Evolutionary conservation across 1,140 invertebrate species (phyloP).

Genomic region (Amyelois transitella): DNA sequence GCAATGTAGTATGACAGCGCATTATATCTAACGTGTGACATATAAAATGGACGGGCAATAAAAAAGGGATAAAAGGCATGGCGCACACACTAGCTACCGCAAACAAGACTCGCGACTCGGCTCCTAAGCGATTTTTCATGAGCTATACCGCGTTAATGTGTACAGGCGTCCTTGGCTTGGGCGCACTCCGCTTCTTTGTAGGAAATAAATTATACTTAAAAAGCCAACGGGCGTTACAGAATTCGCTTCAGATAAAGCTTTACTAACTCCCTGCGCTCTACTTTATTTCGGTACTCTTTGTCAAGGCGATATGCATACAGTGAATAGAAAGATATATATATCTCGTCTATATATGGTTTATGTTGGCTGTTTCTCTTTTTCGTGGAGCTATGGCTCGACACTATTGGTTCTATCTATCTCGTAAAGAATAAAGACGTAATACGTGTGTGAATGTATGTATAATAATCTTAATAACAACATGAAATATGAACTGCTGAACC

Average conservation of each 20-base stretch:
- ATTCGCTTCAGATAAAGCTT: neutral
- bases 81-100: slow-evolving; percentile 27
- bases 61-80: slow-evolving; percentile 37
- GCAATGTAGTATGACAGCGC: too few relatives aligned
- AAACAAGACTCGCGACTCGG: slow-evolving; percentile 41
- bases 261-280: neutral
- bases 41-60: slow-evolving; percentile 13
- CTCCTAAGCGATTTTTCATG: slow-evolving; percentile 68
- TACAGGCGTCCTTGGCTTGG: slow-evolving; percentile 61
- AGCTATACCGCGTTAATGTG: slow-evolving; percentile 61
- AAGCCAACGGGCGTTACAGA: neutral
- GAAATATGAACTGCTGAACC: too few relatives aligned
- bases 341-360: neutral
- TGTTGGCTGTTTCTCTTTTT: too few relatives aligned
- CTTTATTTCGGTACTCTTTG: neutral
- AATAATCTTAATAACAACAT: too few relatives aligned
- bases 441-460: too few relatives aligned
- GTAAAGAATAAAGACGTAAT: too few relatives aligned
- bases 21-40: slow-evolving; percentile 8
- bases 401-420: too few relatives aligned
- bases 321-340: neutral
- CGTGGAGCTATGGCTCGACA: too few relatives aligned
- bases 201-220: slow-evolving; percentile 61
- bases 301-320: neutral
- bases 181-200: slow-evolving; percentile 60